phyloP scores from a whole-genome alignment of 64 coral and sea anemone genomes.

The Anthopleura sola region DNA sequence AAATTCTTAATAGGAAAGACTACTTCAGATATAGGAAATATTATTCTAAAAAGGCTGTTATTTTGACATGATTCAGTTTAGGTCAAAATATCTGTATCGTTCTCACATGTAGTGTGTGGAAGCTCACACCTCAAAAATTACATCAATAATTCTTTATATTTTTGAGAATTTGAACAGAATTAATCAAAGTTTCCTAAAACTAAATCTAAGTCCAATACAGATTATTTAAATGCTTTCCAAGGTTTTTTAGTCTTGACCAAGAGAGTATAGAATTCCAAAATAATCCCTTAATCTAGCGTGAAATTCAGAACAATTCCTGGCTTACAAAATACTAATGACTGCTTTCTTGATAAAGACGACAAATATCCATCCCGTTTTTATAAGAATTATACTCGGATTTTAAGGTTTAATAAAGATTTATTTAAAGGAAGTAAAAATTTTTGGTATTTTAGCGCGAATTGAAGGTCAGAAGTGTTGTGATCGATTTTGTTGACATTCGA shows the following conservation, averaged over 20 bases:
- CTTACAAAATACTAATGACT: not conserved
- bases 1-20: not conserved
- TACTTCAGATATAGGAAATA: not conserved
- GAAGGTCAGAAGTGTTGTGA: not conserved
- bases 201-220: no score
- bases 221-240: no score
- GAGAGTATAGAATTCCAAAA: not conserved
- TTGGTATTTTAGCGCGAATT: not conserved
- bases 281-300: slow-evolving; percentile 1
- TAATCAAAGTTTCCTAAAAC: not conserved
- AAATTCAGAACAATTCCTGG: slow-evolving; percentile 18
- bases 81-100: not conserved
- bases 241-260: not conserved
- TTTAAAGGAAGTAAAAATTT: not conserved
- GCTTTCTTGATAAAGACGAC: not conserved
- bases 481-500: not conserved
- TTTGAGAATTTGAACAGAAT: not conserved
- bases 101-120: not conserved
- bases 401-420: not conserved
- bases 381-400: slow-evolving; percentile 2
- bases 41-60: not conserved
- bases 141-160: not conserved
- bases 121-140: not conserved
- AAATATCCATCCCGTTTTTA: not conserved
- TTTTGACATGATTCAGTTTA: not conserved